Conservation (phyloP, 2,113 vertebrate species). For the Ptyas mucosa region DNA sequence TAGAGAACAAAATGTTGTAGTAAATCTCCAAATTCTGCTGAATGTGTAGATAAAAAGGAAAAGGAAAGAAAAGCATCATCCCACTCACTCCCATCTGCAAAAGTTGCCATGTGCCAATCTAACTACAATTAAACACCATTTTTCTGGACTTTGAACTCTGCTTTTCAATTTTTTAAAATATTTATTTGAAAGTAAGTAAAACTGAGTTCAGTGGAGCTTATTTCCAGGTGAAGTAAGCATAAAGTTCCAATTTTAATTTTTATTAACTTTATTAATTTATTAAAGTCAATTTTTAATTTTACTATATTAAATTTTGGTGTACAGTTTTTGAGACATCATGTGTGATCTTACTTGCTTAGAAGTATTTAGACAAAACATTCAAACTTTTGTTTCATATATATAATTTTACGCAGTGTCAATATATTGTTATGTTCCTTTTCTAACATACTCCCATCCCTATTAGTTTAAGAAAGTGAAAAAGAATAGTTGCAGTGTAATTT, state of each 20-base stretch:
- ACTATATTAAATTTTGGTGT: slow-evolving; percentile 47
- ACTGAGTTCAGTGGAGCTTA: background rate
- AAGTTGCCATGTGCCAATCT: background rate
- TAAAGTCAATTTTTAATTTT: slow-evolving; percentile 38
- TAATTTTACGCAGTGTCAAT: background rate
- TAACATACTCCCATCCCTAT: background rate
- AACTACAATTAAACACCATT: background rate
- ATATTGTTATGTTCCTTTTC: background rate
- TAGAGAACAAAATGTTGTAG: background rate
- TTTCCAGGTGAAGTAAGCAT: background rate
- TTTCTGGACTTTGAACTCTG: background rate
- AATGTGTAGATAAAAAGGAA: background rate
- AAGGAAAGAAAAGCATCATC: background rate
- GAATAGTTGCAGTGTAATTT: background rate
- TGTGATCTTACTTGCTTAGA: background rate
- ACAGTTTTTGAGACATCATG: slow-evolving; percentile 23
- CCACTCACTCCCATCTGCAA: background rate
- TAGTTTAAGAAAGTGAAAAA: background rate
- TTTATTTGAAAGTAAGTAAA: background rate
- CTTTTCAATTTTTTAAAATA: background rate
- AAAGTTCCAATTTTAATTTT: slow-evolving; percentile 15
- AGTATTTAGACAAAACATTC: background rate
- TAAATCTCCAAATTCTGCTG: background rate
- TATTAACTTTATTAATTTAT: slow-evolving; percentile 36
- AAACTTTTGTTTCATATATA: background rate